Evolutionary conservation across 2,797 vertebrate species (phyloP), one percentile per base, ranked within the genome.

Genomic region (Triplophysa bombifrons): DNA sequence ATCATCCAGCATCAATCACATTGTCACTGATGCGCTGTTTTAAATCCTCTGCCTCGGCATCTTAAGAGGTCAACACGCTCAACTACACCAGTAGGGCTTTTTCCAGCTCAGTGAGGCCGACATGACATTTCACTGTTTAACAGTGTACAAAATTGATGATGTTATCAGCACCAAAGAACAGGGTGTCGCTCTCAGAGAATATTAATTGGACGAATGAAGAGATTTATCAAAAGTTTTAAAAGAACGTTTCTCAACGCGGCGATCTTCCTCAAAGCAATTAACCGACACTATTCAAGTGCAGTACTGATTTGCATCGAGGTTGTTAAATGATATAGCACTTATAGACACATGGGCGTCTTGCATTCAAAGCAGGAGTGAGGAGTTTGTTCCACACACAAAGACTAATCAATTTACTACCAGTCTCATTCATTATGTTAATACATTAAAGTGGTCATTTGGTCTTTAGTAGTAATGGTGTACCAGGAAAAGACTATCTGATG

Each of bases 1-100:
- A 66, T 2, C 86, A 83, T 38, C 83, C 81, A 80, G 87, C 90
- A 93, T 93, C 91, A 89, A 92, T 93, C 90, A 91, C 87, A 74
- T 82, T 80, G 80, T 83, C 82, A 74, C 77, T 56, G 56, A 56
- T n/a, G 79, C 46, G 61, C 66, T 72, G 72, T 81, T 74, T 68
- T 66, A 83, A 79, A 78, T 78, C 61, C 72, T 92, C 92, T 88
- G 87, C 90, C 88, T 89, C 86, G 86, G 87, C 83, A 84, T 88
- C 84, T 89, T 89, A 90, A 88, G 85, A 22, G 64, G 76, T 80
- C 87, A 89, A 90, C 88, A 88, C 86, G 76, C 88, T 86, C 86
- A 90, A 90, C 89, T 90, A 80, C 84, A 69, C 84, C 84, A 51
- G 84, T 82, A 85, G 82, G 78, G 80, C 1, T 78, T 82, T 78